Percentiles rank a stretch among this genome's conserved stretches.
These are phyloP conservation scores for Sycophila texana DNA, from an alignment of 2,888 invertebrate species.

Conservation along the genomic window DNA sequence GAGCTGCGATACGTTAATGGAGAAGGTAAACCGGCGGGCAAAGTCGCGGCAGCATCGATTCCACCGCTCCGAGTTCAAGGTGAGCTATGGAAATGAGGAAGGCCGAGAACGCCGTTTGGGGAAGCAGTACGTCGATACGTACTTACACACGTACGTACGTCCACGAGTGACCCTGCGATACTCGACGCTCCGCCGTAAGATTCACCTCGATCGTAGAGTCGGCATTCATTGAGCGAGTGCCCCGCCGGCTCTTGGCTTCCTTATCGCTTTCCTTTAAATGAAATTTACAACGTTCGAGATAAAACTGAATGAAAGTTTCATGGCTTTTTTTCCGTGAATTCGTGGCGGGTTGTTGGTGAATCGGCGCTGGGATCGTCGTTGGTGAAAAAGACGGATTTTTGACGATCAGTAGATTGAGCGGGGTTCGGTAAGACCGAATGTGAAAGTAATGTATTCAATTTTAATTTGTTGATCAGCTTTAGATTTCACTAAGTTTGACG, in stretches of 20 bases:
- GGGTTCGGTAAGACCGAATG: not conserved
- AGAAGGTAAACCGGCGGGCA: conserved; percentile 43
- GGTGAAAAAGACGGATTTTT: too few relatives aligned
- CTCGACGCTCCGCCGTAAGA: not conserved
- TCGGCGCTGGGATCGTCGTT: too few relatives aligned
- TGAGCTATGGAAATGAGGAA: conserved; percentile 45
- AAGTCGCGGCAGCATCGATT: conserved; percentile 45
- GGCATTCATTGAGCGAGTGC: not conserved
- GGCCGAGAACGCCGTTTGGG: conserved; percentile 25
- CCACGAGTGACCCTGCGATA: not conserved
- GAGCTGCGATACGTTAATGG: conserved; percentile 35
- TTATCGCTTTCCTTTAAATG: conserved; percentile 28
- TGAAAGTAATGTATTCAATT: too few relatives aligned
- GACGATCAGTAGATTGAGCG: not conserved
- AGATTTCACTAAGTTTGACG: not conserved
- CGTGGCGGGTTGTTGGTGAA: not conserved
- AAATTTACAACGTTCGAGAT: conserved; percentile 3
- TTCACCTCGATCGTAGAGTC: not conserved
- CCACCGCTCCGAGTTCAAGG: conserved; percentile 49
- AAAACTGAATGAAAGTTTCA: not conserved
- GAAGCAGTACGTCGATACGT: conserved; percentile 18
- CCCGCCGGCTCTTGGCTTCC: not conserved
- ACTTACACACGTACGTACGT: not conserved
- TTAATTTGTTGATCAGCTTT: not conserved
- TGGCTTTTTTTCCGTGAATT: not conserved